These are phyloP conservation scores for Taeniopygia guttata DNA, from an alignment of 2,797 vertebrate species.

Conservation along the genomic window DNA sequence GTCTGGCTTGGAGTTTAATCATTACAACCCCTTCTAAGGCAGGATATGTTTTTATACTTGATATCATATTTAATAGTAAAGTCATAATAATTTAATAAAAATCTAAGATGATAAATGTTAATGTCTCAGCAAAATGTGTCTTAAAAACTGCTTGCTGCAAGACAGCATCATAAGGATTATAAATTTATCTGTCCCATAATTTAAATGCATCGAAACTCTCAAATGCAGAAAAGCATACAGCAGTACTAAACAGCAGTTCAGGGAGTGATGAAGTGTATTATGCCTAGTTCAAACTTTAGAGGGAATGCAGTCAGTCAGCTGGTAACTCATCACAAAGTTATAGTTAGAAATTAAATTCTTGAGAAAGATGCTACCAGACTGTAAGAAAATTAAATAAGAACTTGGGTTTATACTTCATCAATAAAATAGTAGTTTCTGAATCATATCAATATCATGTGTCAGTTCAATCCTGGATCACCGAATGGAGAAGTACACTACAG, in stretches of 20 bases:
- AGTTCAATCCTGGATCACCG: neutral
- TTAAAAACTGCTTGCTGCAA: conserved; percentile 1
- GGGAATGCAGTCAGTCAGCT: neutral
- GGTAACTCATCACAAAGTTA: neutral
- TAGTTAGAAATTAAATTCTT: neutral
- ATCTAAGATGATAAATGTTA: conserved; percentile 1
- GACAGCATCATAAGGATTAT: neutral
- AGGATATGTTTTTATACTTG: neutral
- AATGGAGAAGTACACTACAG: neutral
- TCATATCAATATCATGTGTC: neutral
- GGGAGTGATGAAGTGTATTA: neutral
- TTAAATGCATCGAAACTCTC: neutral
- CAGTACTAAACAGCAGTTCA: neutral
- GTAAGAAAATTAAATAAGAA: neutral
- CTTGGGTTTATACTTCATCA: neutral
- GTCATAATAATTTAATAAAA: conserved; percentile 13
- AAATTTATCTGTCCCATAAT: neutral
- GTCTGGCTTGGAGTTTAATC: neutral
- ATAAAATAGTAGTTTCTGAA: neutral
- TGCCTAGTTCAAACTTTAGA: neutral
- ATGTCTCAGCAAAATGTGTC: neutral
- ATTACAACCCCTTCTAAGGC: neutral
- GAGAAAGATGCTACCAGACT: neutral
- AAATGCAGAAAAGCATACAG: neutral
- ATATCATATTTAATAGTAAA: neutral